These are phyloP conservation scores for Octodonta nipae DNA, from an alignment of 2,888 invertebrate genomes.

Conservation along the genomic window DNA sequence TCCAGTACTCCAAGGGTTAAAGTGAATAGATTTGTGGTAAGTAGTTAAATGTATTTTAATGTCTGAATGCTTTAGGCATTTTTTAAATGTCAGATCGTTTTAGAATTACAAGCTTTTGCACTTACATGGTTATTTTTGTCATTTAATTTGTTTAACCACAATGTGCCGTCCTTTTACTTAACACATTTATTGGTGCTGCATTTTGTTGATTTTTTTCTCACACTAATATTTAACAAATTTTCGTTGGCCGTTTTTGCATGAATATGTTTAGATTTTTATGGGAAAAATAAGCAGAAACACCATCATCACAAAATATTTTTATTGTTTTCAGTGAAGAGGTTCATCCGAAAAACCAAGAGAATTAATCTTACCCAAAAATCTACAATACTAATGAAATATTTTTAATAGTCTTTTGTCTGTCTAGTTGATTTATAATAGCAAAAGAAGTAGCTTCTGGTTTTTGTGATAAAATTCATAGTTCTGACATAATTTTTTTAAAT, in stretches of 20 bases:
- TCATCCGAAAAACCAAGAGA: not conserved
- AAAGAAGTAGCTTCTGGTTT: too few species aligned
- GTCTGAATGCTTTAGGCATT: conserved; percentile 2
- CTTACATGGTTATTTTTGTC: conserved; percentile 7
- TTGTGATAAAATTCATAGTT: too few species aligned
- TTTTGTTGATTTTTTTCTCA: conserved; percentile 15
- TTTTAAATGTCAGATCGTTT: not conserved
- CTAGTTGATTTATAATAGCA: not conserved
- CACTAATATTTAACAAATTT: conserved; percentile 14
- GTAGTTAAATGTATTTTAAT: conserved; percentile 31
- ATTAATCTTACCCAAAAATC: not conserved
- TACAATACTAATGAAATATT: not conserved
- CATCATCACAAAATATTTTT: not conserved
- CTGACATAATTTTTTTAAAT: too few species aligned
- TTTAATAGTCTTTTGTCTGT: not conserved
- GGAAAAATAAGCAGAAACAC: conserved; percentile 3
- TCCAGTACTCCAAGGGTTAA: conserved; percentile 47
- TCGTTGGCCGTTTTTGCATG: conserved; percentile 15
- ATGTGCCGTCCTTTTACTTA: too few species aligned
- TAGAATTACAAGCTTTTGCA: not conserved
- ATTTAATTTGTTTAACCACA: conserved; percentile 9
- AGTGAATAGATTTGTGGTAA: conserved; percentile 87
- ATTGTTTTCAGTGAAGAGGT: not conserved
- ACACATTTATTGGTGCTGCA: conserved; percentile 15
- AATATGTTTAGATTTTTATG: conserved; percentile 7